phyloP scores from a whole-genome alignment of 2,888 invertebrate genomes.

The Drosophila suboccidentalis region DNA sequence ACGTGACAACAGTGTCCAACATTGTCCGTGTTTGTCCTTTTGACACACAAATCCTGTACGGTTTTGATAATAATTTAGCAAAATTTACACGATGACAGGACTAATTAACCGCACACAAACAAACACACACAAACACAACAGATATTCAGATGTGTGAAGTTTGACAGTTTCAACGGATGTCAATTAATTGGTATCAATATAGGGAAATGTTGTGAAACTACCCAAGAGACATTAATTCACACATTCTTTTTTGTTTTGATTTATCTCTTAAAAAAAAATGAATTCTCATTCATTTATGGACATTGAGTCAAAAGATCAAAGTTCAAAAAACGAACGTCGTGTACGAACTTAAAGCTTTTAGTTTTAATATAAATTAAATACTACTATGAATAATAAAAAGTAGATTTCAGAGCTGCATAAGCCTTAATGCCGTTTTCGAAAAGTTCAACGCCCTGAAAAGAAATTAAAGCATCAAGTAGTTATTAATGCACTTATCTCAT shows the following conservation, averaged over 20 bases:
- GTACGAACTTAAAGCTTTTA: neutral
- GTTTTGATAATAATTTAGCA: conserved; percentile 73
- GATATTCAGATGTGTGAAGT: neutral
- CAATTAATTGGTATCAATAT: conserved; percentile 48
- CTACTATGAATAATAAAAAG: too few species aligned
- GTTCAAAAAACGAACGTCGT: neutral
- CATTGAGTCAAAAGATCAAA: neutral
- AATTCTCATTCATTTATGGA: neutral
- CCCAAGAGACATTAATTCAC: neutral
- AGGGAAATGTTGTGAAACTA: conserved; percentile 8
- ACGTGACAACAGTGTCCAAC: conserved; percentile 2
- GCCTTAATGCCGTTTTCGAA: too few species aligned
- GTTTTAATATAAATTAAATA: too few species aligned
- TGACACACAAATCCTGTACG: conserved; percentile 12
- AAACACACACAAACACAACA: conserved; percentile 17
- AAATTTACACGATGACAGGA: conserved; percentile 74
- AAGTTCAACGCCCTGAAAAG: too few species aligned
- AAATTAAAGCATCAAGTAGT: neutral
- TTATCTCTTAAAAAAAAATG: neutral
- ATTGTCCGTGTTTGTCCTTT: conserved; percentile 8
- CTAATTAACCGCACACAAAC: conserved; percentile 64
- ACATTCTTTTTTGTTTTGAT: neutral
- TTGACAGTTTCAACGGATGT: conserved; percentile 35
- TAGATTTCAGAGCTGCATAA: too few species aligned
- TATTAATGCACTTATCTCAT: neutral